These are phyloP conservation scores for Donacobius atricapilla DNA, from an alignment of 2,113 vertebrate species.

Conservation along the genomic window DNA sequence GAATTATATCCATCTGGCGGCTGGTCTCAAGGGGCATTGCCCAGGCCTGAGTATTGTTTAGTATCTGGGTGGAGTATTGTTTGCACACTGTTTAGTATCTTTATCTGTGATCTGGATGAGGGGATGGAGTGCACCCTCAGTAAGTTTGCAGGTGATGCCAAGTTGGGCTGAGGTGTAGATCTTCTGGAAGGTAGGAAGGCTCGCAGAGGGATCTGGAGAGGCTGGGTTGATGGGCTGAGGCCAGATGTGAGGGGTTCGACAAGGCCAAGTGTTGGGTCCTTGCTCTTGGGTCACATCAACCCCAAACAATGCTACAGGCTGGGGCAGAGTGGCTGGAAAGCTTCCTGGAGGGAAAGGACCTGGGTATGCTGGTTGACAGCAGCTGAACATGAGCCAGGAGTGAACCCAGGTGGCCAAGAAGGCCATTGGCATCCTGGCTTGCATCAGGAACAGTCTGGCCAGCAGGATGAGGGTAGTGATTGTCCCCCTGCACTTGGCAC, in stretches of 20 bases:
- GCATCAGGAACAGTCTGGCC: background rate
- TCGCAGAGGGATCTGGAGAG: background rate
- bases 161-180: background rate
- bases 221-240: accelerated
- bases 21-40: accelerated
- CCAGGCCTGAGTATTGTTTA: background rate
- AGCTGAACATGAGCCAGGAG: background rate
- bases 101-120: background rate
- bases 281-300: background rate
- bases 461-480: background rate
- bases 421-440: background rate
- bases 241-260: accelerated
- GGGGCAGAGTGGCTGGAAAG: background rate
- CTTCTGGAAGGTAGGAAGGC: background rate
- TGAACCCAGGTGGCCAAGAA: background rate
- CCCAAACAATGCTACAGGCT: too few species aligned
- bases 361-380: background rate
- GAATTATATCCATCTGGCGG: accelerated
- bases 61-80: too few species aligned
- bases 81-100: background rate
- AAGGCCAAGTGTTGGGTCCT: accelerated
- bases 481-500: accelerated
- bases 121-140: background rate
- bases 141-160: background rate
- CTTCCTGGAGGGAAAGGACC: accelerated